Evolutionary conservation across 1,140 invertebrate genomes (phyloP).

Genomic region (Drosophila parvula): DNA sequence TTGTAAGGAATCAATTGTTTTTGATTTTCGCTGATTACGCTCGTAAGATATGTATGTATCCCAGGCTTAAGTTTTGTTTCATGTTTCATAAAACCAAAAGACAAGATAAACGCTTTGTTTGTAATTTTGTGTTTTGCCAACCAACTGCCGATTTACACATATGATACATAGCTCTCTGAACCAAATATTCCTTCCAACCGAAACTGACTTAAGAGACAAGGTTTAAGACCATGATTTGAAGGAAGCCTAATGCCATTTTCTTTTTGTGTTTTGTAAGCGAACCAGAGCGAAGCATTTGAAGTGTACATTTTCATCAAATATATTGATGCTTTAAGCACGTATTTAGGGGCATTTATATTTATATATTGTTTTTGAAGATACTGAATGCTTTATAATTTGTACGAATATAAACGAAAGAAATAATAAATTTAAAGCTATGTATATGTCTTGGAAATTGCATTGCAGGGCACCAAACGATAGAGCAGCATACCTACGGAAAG

Average conservation of each 20-base stretch:
- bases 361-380: constrained; percentile 31
- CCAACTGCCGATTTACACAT: constrained; percentile 32
- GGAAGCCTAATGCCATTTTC: constrained; percentile 43
- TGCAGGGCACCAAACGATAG: constrained; percentile 37
- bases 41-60: constrained; percentile 41
- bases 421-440: constrained; percentile 53
- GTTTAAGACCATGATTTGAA: constrained; percentile 16
- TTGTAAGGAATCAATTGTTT: constrained; percentile 70
- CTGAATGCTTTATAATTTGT: constrained; percentile 68
- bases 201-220: constrained; percentile 31
- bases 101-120: constrained; percentile 9
- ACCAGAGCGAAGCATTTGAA: constrained; percentile 74
- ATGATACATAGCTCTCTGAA: constrained; percentile 18
- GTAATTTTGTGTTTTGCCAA: constrained; percentile 24
- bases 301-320: constrained; percentile 76
- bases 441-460: constrained; percentile 63
- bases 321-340: constrained; percentile 70
- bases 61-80: constrained; percentile 64
- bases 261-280: constrained; percentile 56
- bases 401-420: constrained; percentile 32
- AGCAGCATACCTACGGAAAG: constrained; percentile 46
- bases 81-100: constrained; percentile 61
- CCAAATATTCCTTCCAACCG: constrained; percentile 38
- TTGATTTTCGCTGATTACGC: constrained; percentile 54
- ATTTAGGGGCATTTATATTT: constrained; percentile 62